Percentiles rank a stretch among this genome's conserved stretches.
phyloP scores from a whole-genome alignment of 2,797 vertebrate genomes.

The Emydoidea blandingii region DNA sequence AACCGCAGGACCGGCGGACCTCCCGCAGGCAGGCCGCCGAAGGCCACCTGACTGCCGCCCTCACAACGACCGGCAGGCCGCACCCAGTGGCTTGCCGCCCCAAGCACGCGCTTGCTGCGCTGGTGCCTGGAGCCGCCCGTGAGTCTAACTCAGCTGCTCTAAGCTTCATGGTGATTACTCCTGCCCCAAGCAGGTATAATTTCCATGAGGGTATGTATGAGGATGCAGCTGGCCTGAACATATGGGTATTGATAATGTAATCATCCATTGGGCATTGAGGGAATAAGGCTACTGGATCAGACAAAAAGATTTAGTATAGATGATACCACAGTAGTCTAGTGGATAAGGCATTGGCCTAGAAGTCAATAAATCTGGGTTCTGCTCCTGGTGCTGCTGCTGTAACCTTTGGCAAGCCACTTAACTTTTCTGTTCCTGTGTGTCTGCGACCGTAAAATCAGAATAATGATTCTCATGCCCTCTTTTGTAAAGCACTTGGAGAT shows the following conservation, averaged over 20 bases:
- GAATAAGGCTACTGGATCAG: accelerated
- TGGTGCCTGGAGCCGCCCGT: no score
- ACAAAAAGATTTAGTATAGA: neutral
- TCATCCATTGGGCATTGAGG: neutral
- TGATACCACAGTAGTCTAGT: neutral
- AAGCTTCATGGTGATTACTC: neutral
- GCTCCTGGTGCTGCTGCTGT: neutral
- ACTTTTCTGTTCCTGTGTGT: neutral
- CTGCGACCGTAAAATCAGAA: neutral
- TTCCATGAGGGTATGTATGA: neutral
- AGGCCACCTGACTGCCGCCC: no score
- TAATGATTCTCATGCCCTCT: neutral
- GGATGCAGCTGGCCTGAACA: accelerated
- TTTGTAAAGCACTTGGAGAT: neutral
- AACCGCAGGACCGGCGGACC: no score
- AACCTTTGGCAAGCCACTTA: neutral
- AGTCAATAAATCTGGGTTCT: neutral
- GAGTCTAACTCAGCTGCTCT: neutral
- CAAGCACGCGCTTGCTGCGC: no score
- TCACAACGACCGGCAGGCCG: no score
- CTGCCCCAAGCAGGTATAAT: neutral
- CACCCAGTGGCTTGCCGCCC: no score
- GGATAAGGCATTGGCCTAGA: neutral
- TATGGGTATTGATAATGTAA: neutral
- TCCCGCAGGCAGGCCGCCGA: no score